Percentiles rank a stretch among this genome's conserved stretches.
Conservation (phyloP, 2,113 vertebrate species). For the Prochilodus magdalenae region DNA sequence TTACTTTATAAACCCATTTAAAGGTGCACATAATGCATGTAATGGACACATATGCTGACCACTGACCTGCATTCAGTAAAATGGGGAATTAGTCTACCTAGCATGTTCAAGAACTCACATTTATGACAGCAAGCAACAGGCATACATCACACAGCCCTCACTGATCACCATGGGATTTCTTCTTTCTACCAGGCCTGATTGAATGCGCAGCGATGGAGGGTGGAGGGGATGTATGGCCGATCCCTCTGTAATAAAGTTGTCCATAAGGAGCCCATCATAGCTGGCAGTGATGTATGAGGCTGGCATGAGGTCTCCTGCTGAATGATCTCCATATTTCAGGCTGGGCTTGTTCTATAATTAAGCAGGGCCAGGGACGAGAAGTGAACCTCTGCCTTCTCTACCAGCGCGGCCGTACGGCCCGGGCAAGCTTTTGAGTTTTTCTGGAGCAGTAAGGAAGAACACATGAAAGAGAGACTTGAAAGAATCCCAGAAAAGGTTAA, state of each 20-base stretch:
- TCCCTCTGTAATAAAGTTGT: constrained; percentile 13
- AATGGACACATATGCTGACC: too few species aligned
- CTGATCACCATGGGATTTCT: not conserved
- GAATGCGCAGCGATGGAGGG: not conserved
- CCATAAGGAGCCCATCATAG: constrained; percentile 24
- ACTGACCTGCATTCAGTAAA: too few species aligned
- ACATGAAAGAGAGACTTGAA: constrained; percentile 12
- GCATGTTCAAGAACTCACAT: too few species aligned
- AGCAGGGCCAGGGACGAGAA: constrained; percentile 19
- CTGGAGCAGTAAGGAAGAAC: not conserved
- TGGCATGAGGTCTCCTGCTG: constrained; percentile 17
- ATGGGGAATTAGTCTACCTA: too few species aligned
- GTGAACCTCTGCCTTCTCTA: not conserved
- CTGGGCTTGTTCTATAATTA: constrained; percentile 47
- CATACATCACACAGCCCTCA: not conserved
- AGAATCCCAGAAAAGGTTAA: constrained; percentile 1
- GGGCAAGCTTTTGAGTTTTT: not conserved
- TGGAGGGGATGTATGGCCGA: not conserved
- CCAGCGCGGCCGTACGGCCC: not conserved
- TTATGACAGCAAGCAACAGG: too few species aligned
- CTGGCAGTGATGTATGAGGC: constrained; percentile 9
- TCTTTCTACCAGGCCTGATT: not conserved
- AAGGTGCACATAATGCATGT: too few species aligned
- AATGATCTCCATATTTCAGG: constrained; percentile 48
- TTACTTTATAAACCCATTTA: too few species aligned